Evolutionary conservation across 2,113 vertebrate genomes (phyloP).

Genomic region (Sigmodon hispidus): DNA sequence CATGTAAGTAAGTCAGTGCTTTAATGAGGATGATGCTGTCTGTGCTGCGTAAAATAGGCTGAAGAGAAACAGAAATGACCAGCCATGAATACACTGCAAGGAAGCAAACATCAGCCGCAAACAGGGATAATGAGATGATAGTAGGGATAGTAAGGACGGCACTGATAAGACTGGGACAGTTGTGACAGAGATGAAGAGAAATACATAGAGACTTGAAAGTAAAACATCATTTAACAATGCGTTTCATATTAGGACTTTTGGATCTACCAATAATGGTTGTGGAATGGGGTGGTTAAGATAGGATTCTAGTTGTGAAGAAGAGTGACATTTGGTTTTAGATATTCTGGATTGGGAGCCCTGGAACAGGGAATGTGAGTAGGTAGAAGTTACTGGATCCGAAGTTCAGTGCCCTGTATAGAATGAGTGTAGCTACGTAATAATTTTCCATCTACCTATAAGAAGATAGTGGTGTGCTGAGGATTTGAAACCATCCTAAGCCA

Average conservation of each 20-base stretch:
- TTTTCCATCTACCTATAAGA: background rate
- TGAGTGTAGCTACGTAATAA: background rate
- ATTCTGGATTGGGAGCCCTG: background rate
- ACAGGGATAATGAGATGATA: background rate
- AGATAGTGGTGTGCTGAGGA: background rate
- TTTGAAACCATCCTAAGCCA: background rate
- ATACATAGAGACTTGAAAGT: background rate
- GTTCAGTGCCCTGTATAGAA: background rate
- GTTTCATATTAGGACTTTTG: background rate
- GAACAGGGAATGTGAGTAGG: conserved; percentile 5
- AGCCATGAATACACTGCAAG: background rate
- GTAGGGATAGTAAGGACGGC: background rate
- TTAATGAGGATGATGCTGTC: background rate
- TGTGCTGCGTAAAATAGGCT: background rate
- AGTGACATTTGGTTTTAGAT: conserved; percentile 4
- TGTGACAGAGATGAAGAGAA: background rate
- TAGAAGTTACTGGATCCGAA: background rate
- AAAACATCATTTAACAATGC: background rate
- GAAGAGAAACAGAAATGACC: background rate
- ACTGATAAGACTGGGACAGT: background rate
- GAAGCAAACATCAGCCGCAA: background rate
- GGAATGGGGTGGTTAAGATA: background rate
- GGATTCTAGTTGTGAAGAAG: background rate
- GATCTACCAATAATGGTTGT: background rate
- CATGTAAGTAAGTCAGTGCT: background rate